These are phyloP conservation scores for Verasper variegatus DNA, from an alignment of 2,113 vertebrate genomes.

Conservation along the genomic window DNA sequence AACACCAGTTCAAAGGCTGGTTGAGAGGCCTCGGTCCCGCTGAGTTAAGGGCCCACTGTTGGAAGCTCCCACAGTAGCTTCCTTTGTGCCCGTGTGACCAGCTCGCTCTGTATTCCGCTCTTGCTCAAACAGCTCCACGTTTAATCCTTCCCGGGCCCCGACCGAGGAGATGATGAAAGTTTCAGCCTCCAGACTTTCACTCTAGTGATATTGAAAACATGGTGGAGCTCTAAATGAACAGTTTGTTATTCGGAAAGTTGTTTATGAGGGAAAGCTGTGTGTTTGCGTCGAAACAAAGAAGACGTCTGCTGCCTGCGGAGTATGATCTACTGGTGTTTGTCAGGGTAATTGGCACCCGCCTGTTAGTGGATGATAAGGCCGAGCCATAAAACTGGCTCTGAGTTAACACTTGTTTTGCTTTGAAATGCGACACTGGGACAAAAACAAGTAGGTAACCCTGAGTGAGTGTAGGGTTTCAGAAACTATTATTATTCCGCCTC, in stretches of 20 bases:
- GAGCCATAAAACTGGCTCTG: constrained; percentile 23
- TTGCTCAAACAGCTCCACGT: constrained; percentile 36
- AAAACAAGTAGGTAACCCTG: not conserved
- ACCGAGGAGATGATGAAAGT: constrained; percentile 31
- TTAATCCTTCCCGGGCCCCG: constrained; percentile 21
- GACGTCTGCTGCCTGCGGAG: not conserved
- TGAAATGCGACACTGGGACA: constrained; percentile 8
- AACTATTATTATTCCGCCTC: not conserved
- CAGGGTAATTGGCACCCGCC: constrained; percentile 29
- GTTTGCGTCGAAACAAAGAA: not conserved
- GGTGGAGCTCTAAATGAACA: not conserved
- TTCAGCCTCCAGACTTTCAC: constrained; percentile 16
- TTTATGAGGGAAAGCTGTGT: constrained; percentile 9
- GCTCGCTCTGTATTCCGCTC: constrained; percentile 72
- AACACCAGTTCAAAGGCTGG: constrained; percentile 71
- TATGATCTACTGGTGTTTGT: constrained; percentile 22
- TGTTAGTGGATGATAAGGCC: constrained; percentile 16
- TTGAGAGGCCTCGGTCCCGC: constrained; percentile 51
- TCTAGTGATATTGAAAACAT: not conserved
- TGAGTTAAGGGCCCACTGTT: constrained; percentile 63
- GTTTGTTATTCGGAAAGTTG: not conserved
- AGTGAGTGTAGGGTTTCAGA: not conserved
- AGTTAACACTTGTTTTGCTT: constrained; percentile 14
- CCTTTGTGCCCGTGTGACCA: constrained; percentile 72
- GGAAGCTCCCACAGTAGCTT: constrained; percentile 76